Evolutionary conservation across 2,888 invertebrate genomes (phyloP).

Genomic region (Eubasilissa splendida): DNA sequence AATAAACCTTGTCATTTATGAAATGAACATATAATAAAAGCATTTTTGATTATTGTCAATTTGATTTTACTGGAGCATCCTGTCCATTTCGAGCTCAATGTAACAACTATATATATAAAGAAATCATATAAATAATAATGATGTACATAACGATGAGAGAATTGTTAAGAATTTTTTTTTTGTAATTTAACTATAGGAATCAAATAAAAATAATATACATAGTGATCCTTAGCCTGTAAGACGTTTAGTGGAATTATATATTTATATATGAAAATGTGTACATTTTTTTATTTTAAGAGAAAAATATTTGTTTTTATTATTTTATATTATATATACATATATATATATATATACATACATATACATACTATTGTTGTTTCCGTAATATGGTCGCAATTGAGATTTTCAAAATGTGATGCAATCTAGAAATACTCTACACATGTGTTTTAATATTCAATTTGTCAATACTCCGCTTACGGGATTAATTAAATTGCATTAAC

Average conservation of each 20-base stretch:
- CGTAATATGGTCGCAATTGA: constrained; percentile 16
- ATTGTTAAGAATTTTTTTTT: constrained; percentile 50
- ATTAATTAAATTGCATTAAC: constrained; percentile 8
- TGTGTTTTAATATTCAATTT: constrained; percentile 8
- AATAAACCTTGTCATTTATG: neutral
- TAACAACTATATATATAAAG: constrained; percentile 37
- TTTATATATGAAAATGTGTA: constrained; percentile 45
- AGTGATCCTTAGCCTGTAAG: constrained; percentile 54
- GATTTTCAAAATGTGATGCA: constrained; percentile 32
- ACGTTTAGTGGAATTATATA: constrained; percentile 53
- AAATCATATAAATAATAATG: constrained; percentile 26
- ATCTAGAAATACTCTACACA: too few species aligned
- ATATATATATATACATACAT: constrained; percentile 4
- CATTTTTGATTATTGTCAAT: too few species aligned
- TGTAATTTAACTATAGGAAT: constrained; percentile 48
- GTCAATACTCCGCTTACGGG: neutral
- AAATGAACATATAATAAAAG: too few species aligned
- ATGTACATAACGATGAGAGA: constrained; percentile 31
- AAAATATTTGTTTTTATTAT: constrained; percentile 24
- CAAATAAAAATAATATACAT: constrained; percentile 53
- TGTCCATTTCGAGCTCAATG: constrained; percentile 42
- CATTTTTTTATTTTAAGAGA: constrained; percentile 35
- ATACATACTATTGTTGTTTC: constrained; percentile 2
- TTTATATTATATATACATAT: constrained; percentile 4
- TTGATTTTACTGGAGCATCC: neutral